Evolutionary conservation across 2,113 vertebrate genomes (phyloP), one percentile per base, ranked within the genome.

Genomic region (Megalops atlanticus): DNA sequence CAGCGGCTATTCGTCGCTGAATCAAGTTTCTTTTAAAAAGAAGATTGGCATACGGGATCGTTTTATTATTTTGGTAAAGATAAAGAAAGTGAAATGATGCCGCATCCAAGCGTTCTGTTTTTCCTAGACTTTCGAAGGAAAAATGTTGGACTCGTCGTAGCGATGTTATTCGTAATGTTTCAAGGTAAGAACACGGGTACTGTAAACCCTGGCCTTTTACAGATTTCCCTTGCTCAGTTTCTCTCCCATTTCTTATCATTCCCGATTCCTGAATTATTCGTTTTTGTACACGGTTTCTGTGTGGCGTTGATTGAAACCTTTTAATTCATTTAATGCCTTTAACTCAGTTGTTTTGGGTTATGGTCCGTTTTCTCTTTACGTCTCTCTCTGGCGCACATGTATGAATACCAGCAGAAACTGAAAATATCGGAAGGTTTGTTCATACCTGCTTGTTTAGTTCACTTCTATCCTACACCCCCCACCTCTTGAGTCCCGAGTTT

Each of bases 101-200:
- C n/a, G n/a, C n/a, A n/a, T n/a, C n/a, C n/a, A n/a, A n/a, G n/a
- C n/a, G n/a, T n/a, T n/a, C n/a, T n/a, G n/a, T n/a, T n/a, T 41
- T 83, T 80, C 79, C 33, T 47, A 21, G 31, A 15, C 40, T 81
- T 41, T 82, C 82, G 43, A 78, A 74, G 73, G 16, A 88, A 83
- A 82, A 87, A 87, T 84, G 64, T 81, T 76, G 82, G 83, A 86
- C 83, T 91, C 47, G 76, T 91, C 52, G 78, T 78, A 75, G n/a
- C 89, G 85, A 58, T 86, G 45, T 64, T 85, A 76, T 86, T 88
- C 70, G 76, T 87, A 76, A 74, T 90, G 43, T 0, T 54, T 33
- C 85, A 90, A 85, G 92, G 92, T 93, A 91, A 90, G 90, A 86
- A 78, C 79, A 69, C 31, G 21, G n/a, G 47, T 49, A 54, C 16